phyloP scores from a whole-genome alignment of 2,113 vertebrate genomes.

The Eurystomus gularis region DNA sequence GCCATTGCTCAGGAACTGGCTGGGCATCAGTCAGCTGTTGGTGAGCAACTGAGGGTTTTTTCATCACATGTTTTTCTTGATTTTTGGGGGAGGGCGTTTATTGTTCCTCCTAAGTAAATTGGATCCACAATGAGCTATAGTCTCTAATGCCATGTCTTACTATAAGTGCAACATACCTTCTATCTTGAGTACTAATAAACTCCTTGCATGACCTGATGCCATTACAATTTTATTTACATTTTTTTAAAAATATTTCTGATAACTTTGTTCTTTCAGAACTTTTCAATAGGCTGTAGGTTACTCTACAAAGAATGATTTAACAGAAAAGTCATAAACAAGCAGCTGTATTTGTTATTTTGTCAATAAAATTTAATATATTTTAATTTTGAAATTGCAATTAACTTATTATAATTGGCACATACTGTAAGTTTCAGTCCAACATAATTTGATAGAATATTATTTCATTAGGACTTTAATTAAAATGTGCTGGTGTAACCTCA shows the following conservation, averaged over 20 bases:
- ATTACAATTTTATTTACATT: background rate
- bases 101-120: too few relatives aligned
- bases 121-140: background rate
- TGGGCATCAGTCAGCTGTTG: accelerated
- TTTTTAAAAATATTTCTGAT: background rate
- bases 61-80: background rate
- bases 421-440: background rate
- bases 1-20: too few relatives aligned
- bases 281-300: background rate
- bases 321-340: background rate
- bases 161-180: background rate
- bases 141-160: background rate
- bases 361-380: conserved; percentile 1
- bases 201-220: background rate
- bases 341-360: background rate
- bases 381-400: conserved; percentile 30
- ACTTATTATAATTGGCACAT: background rate
- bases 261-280: background rate
- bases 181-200: background rate
- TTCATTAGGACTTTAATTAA: conserved; percentile 24
- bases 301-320: background rate
- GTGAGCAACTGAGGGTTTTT: background rate
- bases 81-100: too few relatives aligned
- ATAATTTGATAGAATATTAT: background rate
- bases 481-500: background rate